phyloP scores from a whole-genome alignment of 2,113 vertebrate genomes.

The Stictonetta naevosa region DNA sequence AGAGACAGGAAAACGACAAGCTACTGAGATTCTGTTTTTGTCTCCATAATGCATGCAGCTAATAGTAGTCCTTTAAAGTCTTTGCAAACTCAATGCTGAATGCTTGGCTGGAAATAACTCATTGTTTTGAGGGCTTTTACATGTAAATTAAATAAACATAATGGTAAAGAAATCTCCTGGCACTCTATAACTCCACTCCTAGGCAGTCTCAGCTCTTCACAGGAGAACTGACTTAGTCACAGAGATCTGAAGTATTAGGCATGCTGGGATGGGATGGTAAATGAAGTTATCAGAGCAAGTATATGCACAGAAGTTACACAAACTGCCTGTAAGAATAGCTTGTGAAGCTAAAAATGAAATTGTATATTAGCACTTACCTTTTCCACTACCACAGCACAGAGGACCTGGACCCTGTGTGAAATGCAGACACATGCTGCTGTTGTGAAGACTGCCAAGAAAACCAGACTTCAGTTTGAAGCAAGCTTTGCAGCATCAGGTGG shows the following conservation, averaged over 20 bases:
- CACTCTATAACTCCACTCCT: background rate
- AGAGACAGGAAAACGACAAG: background rate
- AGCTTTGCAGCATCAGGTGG: background rate
- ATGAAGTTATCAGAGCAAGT: background rate
- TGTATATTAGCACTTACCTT: background rate
- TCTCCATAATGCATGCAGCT: background rate
- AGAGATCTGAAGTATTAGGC: background rate
- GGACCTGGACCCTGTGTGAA: background rate
- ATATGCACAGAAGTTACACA: background rate
- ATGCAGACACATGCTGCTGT: background rate
- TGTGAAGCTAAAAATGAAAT: background rate
- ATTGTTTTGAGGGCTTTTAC: background rate
- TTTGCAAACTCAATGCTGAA: background rate
- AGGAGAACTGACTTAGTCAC: background rate
- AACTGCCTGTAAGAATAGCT: background rate
- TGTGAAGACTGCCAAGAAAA: background rate
- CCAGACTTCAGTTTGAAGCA: background rate
- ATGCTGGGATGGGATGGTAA: background rate
- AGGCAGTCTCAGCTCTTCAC: background rate
- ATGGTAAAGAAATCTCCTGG: background rate
- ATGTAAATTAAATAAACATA: background rate
- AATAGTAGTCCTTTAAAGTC: background rate
- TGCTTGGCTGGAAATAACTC: background rate
- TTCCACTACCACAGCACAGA: background rate
- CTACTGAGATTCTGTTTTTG: background rate